A percentile compares a stretch with the other conserved stretches of the same genome.
Evolutionary conservation across 2,888 invertebrate species (phyloP).

Genomic region (Drosophila ochracea): DNA sequence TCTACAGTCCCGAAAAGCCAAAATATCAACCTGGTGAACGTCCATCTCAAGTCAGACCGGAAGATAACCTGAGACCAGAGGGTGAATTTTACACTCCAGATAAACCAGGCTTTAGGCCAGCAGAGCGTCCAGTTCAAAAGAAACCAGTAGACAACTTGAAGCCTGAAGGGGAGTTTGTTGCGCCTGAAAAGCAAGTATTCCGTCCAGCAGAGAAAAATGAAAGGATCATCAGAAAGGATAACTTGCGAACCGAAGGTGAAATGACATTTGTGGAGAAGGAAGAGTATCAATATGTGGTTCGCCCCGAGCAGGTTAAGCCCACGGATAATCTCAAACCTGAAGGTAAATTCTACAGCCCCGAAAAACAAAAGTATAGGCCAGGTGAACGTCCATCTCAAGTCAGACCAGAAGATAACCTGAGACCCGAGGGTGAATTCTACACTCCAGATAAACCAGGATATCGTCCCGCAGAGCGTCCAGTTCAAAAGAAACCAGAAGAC

Average conservation of each 20-base stretch:
- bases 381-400: constrained; percentile 85
- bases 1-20: no score
- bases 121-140: constrained; percentile 82
- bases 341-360: constrained; percentile 86
- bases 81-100: no score
- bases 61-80: no score
- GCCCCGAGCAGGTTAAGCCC: no score
- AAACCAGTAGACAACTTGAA: constrained; percentile 85
- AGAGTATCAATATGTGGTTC: no score
- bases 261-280: constrained; percentile 56
- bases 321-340: constrained; percentile 86
- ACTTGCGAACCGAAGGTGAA: constrained; percentile 86
- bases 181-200: constrained; percentile 84
- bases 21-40: no score
- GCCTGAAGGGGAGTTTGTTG: constrained; percentile 86
- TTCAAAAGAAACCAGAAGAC: no score
- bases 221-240: constrained; percentile 86
- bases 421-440: constrained; percentile 87
- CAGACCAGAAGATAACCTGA: constrained; percentile 87
- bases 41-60: no score
- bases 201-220: constrained; percentile 85
- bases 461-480: constrained; percentile 4
- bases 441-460: constrained; percentile 85
- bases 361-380: constrained; percentile 84
- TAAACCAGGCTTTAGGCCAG: constrained; percentile 39